Percentiles rank a stretch among this genome's conserved stretches.
These are phyloP conservation scores for Loris lydekkerianus DNA, from an alignment of 2,797 vertebrate species.

Conservation along the genomic window DNA sequence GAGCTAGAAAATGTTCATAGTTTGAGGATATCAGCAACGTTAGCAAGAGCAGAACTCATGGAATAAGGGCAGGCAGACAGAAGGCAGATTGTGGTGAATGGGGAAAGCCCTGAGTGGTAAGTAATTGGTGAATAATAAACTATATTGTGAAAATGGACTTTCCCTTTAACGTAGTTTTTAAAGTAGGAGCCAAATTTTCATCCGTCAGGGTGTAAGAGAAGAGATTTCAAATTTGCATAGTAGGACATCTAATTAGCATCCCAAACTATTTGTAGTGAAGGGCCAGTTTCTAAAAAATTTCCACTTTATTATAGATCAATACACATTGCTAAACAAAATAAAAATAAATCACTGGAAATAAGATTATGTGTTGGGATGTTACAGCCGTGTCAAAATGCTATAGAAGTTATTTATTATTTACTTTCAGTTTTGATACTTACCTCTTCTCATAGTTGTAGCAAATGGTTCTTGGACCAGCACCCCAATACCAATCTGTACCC, in stretches of 20 bases:
- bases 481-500: neutral
- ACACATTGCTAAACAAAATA: neutral
- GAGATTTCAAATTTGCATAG: neutral
- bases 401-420: neutral
- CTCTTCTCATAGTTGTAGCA: neutral
- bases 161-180: constrained; percentile 40
- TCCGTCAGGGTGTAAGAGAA: neutral
- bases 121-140: neutral
- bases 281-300: neutral
- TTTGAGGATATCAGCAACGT: neutral
- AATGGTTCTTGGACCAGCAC: neutral
- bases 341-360: neutral
- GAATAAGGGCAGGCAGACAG: neutral
- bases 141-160: neutral
- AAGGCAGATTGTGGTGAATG: neutral
- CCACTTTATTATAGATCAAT: neutral
- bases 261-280: neutral
- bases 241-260: neutral
- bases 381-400: neutral
- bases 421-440: neutral
- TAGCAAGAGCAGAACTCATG: neutral
- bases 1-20: neutral
- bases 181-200: neutral
- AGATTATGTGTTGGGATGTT: neutral
- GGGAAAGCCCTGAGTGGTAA: neutral